Evolutionary conservation across 2,797 vertebrate species (phyloP), one percentile per base, ranked within the genome.

Genomic region (Ispidina lecontei): DNA sequence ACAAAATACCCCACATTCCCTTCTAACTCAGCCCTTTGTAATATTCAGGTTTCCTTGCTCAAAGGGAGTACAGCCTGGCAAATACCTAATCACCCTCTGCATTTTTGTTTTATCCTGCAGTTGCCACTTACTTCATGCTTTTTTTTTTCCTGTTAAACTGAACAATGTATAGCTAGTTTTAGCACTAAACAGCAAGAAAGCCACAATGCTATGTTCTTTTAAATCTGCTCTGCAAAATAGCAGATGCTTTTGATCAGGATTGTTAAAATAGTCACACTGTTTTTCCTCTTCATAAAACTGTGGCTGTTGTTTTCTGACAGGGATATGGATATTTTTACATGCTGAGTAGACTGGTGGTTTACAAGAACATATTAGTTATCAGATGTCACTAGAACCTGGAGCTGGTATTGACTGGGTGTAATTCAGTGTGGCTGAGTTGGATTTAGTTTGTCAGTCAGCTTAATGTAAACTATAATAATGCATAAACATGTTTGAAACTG

Each of bases 1-100:
- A 94, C 89, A 96, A 93, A 97, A 97, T 97, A 95, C 96, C 83
- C 84, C 73, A 62, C 97, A 97, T 98, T 98, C 97, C 94, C 96
- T 95, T 96, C 79, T 93, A 90, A 90, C 90, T 96, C 85, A 91
- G 86, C 72, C 73, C 94, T 94, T 96, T 96, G 86, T 96, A 94
- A 94, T 95, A 80, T 93, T 97, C 91, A 95, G 60, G 90, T 89
- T 80, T 96, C 94, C 84, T 88, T 87, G 83, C 83, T 95, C 90
- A 93, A 97, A 92, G 90, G 54, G 91, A 96, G 56, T 83, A 75
- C 76, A 94, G 85, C 71, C 74, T 91, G 51, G 78, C 87, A 85
- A 94, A 90, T 91, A 91, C 85, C 85, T 85, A 76, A 84, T 92
- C 78, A 56, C 70, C 60, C 83, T 67, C 89, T 86, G 87, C 26